Percentiles rank a stretch among this genome's conserved stretches.
Evolutionary conservation across 2,113 vertebrate genomes (phyloP).

Genomic region (Lophotis ruficrista): DNA sequence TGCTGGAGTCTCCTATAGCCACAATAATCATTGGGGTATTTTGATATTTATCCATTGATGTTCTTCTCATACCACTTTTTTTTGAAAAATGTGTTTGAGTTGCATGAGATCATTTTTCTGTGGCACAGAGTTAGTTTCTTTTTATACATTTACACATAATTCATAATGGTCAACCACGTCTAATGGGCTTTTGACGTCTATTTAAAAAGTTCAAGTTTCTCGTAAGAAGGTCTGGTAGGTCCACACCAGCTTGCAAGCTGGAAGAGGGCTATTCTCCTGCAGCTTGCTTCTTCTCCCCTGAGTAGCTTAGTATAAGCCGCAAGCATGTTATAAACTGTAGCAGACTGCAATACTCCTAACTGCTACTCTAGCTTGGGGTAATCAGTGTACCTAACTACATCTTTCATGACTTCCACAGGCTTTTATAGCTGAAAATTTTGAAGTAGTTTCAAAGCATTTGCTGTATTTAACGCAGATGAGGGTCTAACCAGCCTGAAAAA

Average conservation of each 20-base stretch:
- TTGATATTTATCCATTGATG: background rate
- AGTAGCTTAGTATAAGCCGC: background rate
- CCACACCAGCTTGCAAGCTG: background rate
- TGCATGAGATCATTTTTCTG: accelerated
- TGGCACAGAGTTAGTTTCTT: background rate
- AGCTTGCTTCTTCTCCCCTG: background rate
- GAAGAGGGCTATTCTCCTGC: background rate
- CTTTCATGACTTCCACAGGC: background rate
- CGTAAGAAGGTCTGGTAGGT: background rate
- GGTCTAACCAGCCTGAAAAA: background rate
- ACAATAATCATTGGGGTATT: background rate
- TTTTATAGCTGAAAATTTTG: background rate
- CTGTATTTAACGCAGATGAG: background rate
- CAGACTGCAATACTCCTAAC: background rate
- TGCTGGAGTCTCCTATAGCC: background rate
- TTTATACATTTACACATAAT: background rate
- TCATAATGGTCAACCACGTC: background rate
- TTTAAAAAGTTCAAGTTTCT: background rate
- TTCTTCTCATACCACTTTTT: background rate
- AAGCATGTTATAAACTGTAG: background rate
- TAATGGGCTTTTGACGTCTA: background rate
- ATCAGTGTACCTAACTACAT: background rate
- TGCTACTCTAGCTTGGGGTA: background rate
- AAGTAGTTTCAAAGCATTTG: background rate
- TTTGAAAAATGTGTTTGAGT: background rate